These are phyloP conservation scores for Drosophila monieri DNA, from an alignment of 2,888 invertebrate species.

Conservation along the genomic window DNA sequence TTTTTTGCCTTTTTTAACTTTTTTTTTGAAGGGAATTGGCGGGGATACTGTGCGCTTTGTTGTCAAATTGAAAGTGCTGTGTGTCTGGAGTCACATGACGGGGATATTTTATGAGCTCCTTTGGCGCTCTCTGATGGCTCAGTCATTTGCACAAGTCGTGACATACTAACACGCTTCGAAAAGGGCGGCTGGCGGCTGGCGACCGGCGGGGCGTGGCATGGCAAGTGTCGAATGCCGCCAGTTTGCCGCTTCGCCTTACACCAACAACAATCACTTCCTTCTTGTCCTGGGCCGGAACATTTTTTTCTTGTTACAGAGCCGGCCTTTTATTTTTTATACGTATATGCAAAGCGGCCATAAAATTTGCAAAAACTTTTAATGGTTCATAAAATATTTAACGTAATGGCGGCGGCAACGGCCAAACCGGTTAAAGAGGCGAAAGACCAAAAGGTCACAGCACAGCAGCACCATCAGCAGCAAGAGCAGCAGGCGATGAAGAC, in stretches of 20 bases:
- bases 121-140: conserved; percentile 75
- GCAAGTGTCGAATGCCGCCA: conserved; percentile 44
- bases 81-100: conserved; percentile 40
- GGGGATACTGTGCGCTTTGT: conserved; percentile 40
- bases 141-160: conserved; percentile 76
- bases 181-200: neutral
- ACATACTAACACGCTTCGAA: conserved; percentile 60
- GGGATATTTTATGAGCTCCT: conserved; percentile 73
- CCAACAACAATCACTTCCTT: conserved; percentile 40
- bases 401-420: conserved; percentile 71
- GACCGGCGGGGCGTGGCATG: conserved; percentile 14
- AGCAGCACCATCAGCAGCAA: conserved; percentile 2
- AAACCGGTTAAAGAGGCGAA: conserved; percentile 71
- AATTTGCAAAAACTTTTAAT: conserved; percentile 80
- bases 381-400: conserved; percentile 80
- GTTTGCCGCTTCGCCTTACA: conserved; percentile 46
- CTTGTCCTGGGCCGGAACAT: conserved; percentile 15
- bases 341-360: conserved; percentile 79
- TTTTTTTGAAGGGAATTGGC: neutral
- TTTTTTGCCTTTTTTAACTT: conserved; percentile 6
- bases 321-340: conserved; percentile 25
- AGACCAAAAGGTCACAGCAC: conserved; percentile 50
- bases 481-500: conserved; percentile 19
- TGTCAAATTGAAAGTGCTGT: conserved; percentile 48
- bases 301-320: conserved; percentile 7